phyloP scores from a whole-genome alignment of 2,888 invertebrate species.

The Cotesia congregata region DNA sequence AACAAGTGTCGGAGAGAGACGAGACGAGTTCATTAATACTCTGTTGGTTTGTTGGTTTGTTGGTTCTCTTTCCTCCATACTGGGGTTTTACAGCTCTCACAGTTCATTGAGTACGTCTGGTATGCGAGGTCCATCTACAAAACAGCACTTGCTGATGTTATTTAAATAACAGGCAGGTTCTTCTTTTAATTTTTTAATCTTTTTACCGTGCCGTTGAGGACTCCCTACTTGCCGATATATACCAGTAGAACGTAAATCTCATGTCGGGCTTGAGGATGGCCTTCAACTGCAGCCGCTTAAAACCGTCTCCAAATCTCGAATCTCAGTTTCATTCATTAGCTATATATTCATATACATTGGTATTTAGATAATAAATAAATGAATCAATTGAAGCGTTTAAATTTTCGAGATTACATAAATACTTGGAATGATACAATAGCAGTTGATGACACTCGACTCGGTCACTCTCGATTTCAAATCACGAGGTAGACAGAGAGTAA shows the following conservation, averaged over 20 bases:
- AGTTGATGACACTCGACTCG: slow-evolving; percentile 3
- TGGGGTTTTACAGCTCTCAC: slow-evolving; percentile 40
- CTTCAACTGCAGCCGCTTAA: background rate
- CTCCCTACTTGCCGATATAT: slow-evolving; percentile 17
- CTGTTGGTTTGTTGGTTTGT: slow-evolving; percentile 35
- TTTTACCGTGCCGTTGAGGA: background rate
- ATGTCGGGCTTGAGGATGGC: slow-evolving; percentile 5
- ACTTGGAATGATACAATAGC: background rate
- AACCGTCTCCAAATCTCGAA: background rate
- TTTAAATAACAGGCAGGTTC: slow-evolving; percentile 23
- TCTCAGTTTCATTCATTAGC: no score
- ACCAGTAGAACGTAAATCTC: background rate
- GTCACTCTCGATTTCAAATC: slow-evolving; percentile 48
- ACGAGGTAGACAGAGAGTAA: slow-evolving; percentile 40
- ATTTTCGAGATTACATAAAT: background rate
- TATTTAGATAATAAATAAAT: no score
- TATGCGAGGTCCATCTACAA: slow-evolving; percentile 59
- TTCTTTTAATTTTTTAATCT: background rate
- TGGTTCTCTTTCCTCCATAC: background rate
- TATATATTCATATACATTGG: no score
- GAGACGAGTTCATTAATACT: slow-evolving; percentile 54
- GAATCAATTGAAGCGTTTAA: background rate
- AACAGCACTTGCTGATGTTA: background rate
- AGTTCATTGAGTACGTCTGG: slow-evolving; percentile 66
- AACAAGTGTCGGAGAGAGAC: slow-evolving; percentile 26